Percentiles rank a stretch among this genome's conserved stretches.
Conservation (phyloP, 2,113 vertebrate species). For the Malurus melanocephalus region DNA sequence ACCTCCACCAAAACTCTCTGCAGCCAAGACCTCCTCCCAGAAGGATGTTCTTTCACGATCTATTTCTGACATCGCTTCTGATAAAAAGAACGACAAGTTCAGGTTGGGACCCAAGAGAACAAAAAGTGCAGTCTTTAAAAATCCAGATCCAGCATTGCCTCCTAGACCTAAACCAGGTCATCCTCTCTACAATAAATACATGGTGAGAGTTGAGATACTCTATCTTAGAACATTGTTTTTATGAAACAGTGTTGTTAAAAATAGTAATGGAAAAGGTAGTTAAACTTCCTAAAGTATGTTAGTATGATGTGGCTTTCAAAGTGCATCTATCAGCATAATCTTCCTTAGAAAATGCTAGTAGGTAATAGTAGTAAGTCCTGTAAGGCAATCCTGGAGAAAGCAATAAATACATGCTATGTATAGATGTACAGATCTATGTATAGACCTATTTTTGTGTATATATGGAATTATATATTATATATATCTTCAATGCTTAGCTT, state of each 20-base stretch:
- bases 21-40: slow-evolving; percentile 55
- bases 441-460: background rate
- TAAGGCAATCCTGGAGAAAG: background rate
- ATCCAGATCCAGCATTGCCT: slow-evolving; percentile 82
- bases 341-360: background rate
- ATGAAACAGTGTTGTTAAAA: background rate
- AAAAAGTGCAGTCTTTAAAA: slow-evolving; percentile 73
- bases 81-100: slow-evolving; percentile 63
- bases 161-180: slow-evolving; percentile 92
- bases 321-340: background rate
- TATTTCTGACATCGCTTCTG: slow-evolving; percentile 58
- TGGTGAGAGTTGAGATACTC: slow-evolving; percentile 69
- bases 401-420: background rate
- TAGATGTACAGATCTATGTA: background rate
- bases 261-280: background rate
- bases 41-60: slow-evolving; percentile 59
- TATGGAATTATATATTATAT: background rate
- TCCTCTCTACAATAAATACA: slow-evolving; percentile 91
- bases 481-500: background rate
- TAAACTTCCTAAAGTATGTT: background rate
- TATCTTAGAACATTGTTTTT: background rate
- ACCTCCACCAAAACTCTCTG: slow-evolving; percentile 78
- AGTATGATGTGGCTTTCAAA: background rate
- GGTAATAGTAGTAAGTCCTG: background rate
- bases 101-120: slow-evolving; percentile 70